Base-by-base conservation (phyloP, 2,113 vertebrate genomes). In the Silurus asotus region DNA sequence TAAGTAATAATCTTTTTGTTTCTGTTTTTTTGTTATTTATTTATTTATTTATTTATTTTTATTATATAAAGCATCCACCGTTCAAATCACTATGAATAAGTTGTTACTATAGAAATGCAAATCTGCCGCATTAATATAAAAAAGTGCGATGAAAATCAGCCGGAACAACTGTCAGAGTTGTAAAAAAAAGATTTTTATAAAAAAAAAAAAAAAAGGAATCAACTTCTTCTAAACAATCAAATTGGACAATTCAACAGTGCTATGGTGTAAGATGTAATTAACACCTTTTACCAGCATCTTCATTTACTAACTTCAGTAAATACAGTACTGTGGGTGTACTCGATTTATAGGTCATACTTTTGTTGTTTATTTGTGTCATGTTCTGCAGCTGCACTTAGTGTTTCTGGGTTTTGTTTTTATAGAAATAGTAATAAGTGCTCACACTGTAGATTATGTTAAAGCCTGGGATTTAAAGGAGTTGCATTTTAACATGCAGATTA, bases 291-390 rank as follows among this genome's bases (percentile, higher is more conserved):
- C 84, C 86, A 91, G 91, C 28, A 86, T 87, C 91, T 91, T 88
- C 83, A 88, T 88, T 93, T 85, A 61, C 85, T 87, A 88, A 88
- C 90, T 92, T 92, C 91, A 93, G 91, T 92, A 89, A 92, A 92
- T 87, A 93, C 91, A 92, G 91, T 91, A 92, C 93, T 86, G 88
- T 88, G 76, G 88, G 89, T 90, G 89, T 87, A 86, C 5, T 5
- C n/a, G 5, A 13, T 4, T 92, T 93, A 89, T 91, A 89, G 84
- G 88, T 89, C 90, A 87, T 48, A 69, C 59, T 25, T 67, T 80
- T 85, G 10, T 53, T 61, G 58, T 59, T 62, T 10, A 64, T 61
- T 84, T 51, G 9, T 25, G 53, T 58, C 37, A 15, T 8, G 49
- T 74, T 72, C 65, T 83, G 65, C 59, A 20, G 28, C 28, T 69